A percentile compares a stretch with the other conserved stretches of the same genome.
Conservation (phyloP, 2,797 vertebrate species). For the Caiman crocodilus region DNA sequence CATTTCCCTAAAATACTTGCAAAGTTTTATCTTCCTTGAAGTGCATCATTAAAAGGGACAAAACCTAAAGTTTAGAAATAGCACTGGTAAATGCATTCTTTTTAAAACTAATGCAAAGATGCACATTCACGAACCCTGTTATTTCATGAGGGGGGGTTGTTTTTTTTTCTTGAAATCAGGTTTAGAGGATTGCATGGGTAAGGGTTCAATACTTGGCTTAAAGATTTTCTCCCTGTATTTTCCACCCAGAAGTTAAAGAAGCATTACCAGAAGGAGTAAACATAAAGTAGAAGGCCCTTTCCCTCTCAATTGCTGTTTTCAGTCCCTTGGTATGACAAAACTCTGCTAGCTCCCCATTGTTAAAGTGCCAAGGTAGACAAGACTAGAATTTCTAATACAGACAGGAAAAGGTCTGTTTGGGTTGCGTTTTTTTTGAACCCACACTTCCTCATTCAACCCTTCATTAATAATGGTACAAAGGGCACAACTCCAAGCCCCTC, state of each 20-base stretch:
- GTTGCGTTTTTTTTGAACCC: background rate
- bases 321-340: background rate
- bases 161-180: background rate
- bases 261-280: background rate
- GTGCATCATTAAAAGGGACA: background rate
- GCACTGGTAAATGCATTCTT: background rate
- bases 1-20: too few relatives aligned
- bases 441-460: background rate
- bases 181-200: background rate
- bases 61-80: background rate
- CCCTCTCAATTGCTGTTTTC: background rate
- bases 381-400: background rate
- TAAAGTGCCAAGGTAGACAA: background rate
- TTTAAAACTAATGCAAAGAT: background rate
- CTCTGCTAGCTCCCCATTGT: background rate
- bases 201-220: background rate
- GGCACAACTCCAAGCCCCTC: background rate
- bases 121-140: too few relatives aligned
- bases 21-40: too few relatives aligned
- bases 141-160: too few relatives aligned
- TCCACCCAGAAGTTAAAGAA: background rate
- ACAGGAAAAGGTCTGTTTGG: background rate
- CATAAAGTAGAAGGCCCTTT: background rate
- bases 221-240: background rate
- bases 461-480: background rate